These are phyloP conservation scores for Lepidotrigona ventralis DNA, from an alignment of 1,140 invertebrate genomes.

Conservation along the genomic window DNA sequence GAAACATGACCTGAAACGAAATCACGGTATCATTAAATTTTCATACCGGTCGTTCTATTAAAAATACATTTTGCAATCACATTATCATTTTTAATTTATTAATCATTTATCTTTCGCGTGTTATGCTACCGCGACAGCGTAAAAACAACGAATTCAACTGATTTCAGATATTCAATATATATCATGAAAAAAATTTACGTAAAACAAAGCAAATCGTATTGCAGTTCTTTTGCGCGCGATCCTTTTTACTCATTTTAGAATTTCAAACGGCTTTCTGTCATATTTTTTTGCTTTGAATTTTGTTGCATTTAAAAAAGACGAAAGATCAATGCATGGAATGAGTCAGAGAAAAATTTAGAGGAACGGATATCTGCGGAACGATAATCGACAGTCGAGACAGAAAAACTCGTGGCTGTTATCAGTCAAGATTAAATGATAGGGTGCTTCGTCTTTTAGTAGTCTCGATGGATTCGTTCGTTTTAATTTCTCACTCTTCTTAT, in stretches of 20 bases:
- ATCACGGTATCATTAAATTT: conserved; percentile 6
- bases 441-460: conserved; percentile 26
- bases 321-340: neutral
- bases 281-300: neutral
- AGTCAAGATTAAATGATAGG: conserved; percentile 61
- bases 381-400: conserved; percentile 51
- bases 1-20: neutral
- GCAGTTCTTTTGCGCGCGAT: neutral
- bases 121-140: neutral
- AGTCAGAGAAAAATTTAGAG: neutral
- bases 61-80: conserved; percentile 39
- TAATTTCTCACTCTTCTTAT: neutral
- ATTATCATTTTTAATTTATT: conserved; percentile 39
- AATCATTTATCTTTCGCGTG: conserved; percentile 1
- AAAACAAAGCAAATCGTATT: neutral
- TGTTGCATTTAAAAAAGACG: no score
- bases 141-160: conserved; percentile 13
- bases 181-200: neutral
- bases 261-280: no score
- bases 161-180: conserved; percentile 38
- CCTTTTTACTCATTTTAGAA: neutral
- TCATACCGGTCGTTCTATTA: neutral
- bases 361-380: conserved; percentile 6
- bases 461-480: neutral
- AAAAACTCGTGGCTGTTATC: conserved; percentile 48